Conservation (phyloP, 2,797 vertebrate genomes). For the Podarcis lilfordi region DNA sequence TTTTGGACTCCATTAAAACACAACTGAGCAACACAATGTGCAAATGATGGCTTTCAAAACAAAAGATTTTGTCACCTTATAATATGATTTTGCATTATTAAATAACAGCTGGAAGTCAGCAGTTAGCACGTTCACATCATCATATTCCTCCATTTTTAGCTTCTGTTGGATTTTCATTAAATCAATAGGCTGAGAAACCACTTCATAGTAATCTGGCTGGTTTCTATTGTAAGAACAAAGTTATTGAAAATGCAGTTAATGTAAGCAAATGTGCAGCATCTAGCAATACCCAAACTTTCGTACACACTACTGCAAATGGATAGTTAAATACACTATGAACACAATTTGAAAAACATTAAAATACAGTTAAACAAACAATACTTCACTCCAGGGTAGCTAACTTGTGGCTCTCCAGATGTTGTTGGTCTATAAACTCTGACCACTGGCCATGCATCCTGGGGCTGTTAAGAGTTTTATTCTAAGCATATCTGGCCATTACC, state of each 20-base stretch:
- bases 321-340: neutral
- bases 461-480: no score
- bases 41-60: conserved; percentile 21
- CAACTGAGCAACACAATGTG: neutral
- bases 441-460: no score
- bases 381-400: neutral
- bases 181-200: conserved; percentile 98
- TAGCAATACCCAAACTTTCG: neutral
- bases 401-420: no score
- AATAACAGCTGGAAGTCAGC: conserved; percentile 96
- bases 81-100: conserved; percentile 96
- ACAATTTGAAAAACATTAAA: neutral
- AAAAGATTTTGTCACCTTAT: conserved; percentile 85
- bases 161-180: conserved; percentile 99
- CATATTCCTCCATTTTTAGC: conserved; percentile 99
- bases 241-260: conserved; percentile 27
- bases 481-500: no score
- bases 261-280: conserved; percentile 26
- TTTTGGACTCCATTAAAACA: conserved; percentile 13
- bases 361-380: neutral
- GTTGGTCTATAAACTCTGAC: no score
- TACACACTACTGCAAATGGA: neutral
- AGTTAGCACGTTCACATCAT: conserved; percentile 94
- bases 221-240: conserved; percentile 83
- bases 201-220: conserved; percentile 98